Conservation (phyloP, 2,113 vertebrate species). For the Eubucco bourcierii region DNA sequence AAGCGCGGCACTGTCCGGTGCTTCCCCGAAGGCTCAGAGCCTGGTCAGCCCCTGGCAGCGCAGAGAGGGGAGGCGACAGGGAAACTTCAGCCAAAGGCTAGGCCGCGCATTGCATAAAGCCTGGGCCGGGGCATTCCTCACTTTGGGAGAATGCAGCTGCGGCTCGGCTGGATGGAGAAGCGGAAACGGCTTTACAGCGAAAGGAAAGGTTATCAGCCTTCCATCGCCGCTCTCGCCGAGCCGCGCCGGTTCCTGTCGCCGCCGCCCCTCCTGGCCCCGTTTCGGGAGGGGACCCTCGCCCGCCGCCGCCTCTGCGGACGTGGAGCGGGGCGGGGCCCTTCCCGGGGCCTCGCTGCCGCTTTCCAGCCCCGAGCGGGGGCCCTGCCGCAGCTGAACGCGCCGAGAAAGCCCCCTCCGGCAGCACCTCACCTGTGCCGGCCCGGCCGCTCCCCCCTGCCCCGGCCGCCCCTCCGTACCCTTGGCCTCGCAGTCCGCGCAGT, state of each 20-base stretch:
- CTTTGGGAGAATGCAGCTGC: not conserved
- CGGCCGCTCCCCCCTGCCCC: not conserved
- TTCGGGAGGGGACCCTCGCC: not conserved
- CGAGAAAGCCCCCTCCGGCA: not conserved
- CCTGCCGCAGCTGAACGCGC: too few species aligned
- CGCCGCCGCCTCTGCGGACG: not conserved
- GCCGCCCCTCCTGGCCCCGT: not conserved
- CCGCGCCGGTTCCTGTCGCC: not conserved
- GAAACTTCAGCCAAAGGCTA: slow-evolving; percentile 39
- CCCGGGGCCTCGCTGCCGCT: not conserved
- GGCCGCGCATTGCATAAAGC: not conserved
- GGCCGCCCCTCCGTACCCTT: slow-evolving; percentile 80
- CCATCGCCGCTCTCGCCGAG: not conserved
- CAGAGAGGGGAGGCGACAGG: not conserved
- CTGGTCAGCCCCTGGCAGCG: not conserved
- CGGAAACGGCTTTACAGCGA: fast-evolving
- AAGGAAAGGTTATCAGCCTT: fast-evolving
- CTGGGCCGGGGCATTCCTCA: not conserved
- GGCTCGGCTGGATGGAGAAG: fast-evolving
- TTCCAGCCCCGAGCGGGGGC: not conserved
- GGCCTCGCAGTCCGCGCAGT: slow-evolving; percentile 94
- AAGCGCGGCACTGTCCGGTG: not conserved
- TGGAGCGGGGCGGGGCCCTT: not conserved
- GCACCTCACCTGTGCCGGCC: not conserved
- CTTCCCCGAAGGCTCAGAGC: not conserved